phyloP scores from a whole-genome alignment of 2,888 invertebrate species.

The Cancer borealis region DNA sequence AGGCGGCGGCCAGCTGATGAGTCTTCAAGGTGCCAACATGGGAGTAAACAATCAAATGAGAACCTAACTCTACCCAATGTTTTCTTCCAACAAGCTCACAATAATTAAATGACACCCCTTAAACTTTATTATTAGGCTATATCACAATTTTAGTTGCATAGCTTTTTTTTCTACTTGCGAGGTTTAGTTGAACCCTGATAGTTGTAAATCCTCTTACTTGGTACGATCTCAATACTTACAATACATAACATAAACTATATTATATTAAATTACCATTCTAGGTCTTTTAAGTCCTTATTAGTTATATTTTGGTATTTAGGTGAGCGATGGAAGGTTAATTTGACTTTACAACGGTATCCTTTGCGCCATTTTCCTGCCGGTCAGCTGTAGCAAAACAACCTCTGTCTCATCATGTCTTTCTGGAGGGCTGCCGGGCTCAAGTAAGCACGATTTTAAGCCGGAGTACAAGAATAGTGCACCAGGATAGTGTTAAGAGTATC shows the following conservation, averaged over 20 bases:
- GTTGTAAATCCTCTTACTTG: too few species aligned
- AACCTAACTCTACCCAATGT: background rate
- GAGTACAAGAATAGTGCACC: background rate
- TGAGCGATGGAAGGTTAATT: background rate
- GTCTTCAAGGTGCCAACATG: slow-evolving; percentile 37
- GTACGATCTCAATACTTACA: too few species aligned
- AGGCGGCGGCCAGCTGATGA: slow-evolving; percentile 48
- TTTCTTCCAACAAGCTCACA: too few species aligned
- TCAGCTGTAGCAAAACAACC: slow-evolving; percentile 56
- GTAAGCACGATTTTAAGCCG: background rate
- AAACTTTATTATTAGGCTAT: too few species aligned
- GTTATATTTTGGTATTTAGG: too few species aligned
- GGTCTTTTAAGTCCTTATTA: too few species aligned
- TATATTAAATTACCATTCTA: too few species aligned
- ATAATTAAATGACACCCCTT: too few species aligned
- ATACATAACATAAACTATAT: too few species aligned
- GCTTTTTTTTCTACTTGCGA: too few species aligned
- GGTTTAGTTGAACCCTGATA: too few species aligned
- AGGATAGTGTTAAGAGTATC: background rate
- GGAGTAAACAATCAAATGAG: slow-evolving; percentile 33
- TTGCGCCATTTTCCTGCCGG: slow-evolving; percentile 52
- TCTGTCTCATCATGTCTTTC: slow-evolving; percentile 57
- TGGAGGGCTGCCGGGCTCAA: slow-evolving; percentile 67
- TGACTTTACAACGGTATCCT: background rate
- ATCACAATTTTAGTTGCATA: too few species aligned